Base-by-base conservation (phyloP, 2,113 vertebrate species). In the Dolichotis patagonum region DNA sequence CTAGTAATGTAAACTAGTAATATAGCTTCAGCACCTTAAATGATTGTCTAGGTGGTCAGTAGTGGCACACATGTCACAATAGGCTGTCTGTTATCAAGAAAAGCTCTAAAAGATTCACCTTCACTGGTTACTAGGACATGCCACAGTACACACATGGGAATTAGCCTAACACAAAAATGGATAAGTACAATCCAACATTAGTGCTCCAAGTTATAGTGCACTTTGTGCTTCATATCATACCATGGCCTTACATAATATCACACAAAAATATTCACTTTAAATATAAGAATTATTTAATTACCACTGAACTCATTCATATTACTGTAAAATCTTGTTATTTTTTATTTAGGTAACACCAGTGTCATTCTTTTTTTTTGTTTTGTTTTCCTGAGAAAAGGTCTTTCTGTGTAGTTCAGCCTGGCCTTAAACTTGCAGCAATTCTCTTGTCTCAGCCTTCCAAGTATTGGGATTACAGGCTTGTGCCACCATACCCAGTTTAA, bases 281-380 rank as follows among this genome's bases (percentile, higher is more conserved):
- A 88, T n/a, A 28, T 75, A 94, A 94, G 30, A 88, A 87, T 94
- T 87, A 85, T 20, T 94, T 95, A 95, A 88, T 46, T 46, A 46
- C 46, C 16, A 52, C 32, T 80, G 10, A 93, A 41, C 58, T 80
- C 75, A 91, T 60, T 85, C 35, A 49, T 49, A 49, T 67, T 94
- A n/a, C 81, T 77, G 17, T 46, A 89, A 95, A 81, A 85, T 73
- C 58, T 94, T 46, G 8, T 62, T 38, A 85, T 85, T n/a, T 88
- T 82, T 85, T 52, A 88, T 75, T 73, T 93, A 13, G 49, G 78
- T 35, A 92, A 10, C 95, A 19, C 8, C 17, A 86, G 16, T n/a
- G 56, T 86, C n/a, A 78, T 75, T 96, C 35, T 46, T 91, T n/a
- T 93, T 3, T 65, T 30, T 65, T 14, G 28, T 32, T 14, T 67